phyloP scores from a whole-genome alignment of 2,113 vertebrate species.

The Geococcyx californianus region DNA sequence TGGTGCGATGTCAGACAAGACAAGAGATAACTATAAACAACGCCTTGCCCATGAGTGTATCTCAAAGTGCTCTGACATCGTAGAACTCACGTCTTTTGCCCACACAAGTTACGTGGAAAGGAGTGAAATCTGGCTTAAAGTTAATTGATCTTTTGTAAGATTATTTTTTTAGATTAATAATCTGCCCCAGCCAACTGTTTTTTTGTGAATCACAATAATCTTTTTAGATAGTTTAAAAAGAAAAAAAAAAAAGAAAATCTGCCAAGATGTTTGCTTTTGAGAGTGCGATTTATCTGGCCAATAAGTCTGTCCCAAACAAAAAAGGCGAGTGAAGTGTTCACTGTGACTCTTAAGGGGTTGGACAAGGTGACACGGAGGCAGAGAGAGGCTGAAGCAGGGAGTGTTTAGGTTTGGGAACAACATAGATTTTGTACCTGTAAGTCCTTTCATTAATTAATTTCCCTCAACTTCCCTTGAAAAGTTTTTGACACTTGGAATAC shows the following conservation, averaged over 20 bases:
- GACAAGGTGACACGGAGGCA: not conserved
- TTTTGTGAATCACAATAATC: not conserved
- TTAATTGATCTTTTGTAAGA: not conserved
- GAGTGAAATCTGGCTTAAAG: not conserved
- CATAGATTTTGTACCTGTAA: not conserved
- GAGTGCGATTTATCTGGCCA: not conserved
- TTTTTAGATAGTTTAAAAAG: not conserved
- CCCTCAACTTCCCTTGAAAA: not conserved
- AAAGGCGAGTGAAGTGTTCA: not conserved
- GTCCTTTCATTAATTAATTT: not conserved
- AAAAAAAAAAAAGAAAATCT: not conserved
- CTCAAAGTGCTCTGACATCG: constrained; percentile 41
- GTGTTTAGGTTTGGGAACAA: not conserved
- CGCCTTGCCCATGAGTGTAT: constrained; percentile 82
- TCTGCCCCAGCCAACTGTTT: not conserved
- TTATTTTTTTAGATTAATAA: not conserved
- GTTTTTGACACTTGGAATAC: not conserved
- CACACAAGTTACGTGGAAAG: not conserved
- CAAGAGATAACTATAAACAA: constrained; percentile 83
- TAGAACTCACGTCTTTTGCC: not conserved
- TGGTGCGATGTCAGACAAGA: constrained; percentile 88
- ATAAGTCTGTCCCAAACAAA: not conserved
- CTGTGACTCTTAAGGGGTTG: not conserved
- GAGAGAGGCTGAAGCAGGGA: not conserved
- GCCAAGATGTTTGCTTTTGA: not conserved